Evolutionary conservation across 2,797 vertebrate genomes (phyloP).

Genomic region (Scolopax rusticola): DNA sequence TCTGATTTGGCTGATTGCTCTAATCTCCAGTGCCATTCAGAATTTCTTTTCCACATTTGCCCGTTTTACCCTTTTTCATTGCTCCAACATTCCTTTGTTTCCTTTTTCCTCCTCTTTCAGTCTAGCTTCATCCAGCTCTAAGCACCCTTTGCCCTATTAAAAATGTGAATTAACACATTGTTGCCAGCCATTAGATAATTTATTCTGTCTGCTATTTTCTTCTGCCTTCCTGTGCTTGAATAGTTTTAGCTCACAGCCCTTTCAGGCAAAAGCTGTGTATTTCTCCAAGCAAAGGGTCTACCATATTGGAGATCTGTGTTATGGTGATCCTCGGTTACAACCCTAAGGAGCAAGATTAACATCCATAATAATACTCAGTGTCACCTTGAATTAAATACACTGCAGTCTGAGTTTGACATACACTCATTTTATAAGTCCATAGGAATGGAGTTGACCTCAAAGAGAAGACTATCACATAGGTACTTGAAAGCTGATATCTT

Average conservation of each 20-base stretch:
- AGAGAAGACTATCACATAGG: neutral
- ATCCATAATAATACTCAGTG: neutral
- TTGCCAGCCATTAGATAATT: neutral
- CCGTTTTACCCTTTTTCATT: neutral
- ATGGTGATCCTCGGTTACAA: neutral
- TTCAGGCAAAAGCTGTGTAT: fast-evolving
- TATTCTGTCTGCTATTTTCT: neutral
- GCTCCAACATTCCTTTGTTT: neutral
- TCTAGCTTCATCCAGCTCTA: neutral
- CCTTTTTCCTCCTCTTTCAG: neutral
- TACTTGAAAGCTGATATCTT: neutral
- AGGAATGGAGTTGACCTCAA: neutral
- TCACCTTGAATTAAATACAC: neutral
- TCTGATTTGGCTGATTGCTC: neutral
- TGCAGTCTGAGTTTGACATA: neutral
- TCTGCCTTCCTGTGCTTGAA: neutral
- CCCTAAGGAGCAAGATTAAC: neutral
- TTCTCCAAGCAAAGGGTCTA: neutral
- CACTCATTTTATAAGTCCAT: neutral
- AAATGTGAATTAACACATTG: neutral
- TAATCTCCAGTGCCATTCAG: neutral
- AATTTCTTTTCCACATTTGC: neutral
- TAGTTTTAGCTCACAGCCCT: neutral
- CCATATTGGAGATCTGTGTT: fast-evolving
- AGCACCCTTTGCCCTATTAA: neutral